Percentiles rank a stretch among this genome's conserved stretches.
These are phyloP conservation scores for Mus caroli DNA, from an alignment of 2,797 vertebrate genomes.

Conservation along the genomic window DNA sequence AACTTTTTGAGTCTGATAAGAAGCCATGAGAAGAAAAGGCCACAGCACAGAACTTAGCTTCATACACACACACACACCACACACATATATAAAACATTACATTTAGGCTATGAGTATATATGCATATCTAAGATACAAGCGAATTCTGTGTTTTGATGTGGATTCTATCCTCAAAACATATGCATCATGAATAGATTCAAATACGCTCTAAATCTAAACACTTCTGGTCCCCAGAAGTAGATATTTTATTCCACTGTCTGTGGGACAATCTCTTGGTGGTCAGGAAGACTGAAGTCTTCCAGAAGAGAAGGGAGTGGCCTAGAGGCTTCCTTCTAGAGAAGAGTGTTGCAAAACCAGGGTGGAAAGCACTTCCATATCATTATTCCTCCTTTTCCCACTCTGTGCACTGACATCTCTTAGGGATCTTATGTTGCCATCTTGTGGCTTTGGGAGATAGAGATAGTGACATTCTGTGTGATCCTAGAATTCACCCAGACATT, in stretches of 20 bases:
- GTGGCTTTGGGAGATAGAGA: background rate
- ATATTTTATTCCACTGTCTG: background rate
- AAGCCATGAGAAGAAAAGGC: background rate
- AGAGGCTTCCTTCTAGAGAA: background rate
- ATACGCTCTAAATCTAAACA: background rate
- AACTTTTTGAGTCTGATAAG: background rate
- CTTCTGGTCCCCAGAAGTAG: background rate
- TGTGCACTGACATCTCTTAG: background rate
- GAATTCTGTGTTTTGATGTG: background rate
- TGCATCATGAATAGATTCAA: background rate
- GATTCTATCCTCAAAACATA: background rate
- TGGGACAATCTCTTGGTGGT: background rate
- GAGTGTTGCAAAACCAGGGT: background rate
- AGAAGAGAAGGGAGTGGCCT: background rate
- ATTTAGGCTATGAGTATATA: background rate
- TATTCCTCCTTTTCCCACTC: background rate
- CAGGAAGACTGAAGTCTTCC: background rate
- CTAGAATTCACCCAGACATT: background rate
- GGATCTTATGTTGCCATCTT: background rate
- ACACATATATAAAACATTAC: background rate
- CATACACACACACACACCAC: background rate
- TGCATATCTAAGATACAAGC: background rate
- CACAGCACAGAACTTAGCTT: background rate
- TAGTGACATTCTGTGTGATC: background rate
- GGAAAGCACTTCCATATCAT: fast-evolving